phyloP scores from a whole-genome alignment of 1,140 invertebrate species.

The Halictus rubicundus region DNA sequence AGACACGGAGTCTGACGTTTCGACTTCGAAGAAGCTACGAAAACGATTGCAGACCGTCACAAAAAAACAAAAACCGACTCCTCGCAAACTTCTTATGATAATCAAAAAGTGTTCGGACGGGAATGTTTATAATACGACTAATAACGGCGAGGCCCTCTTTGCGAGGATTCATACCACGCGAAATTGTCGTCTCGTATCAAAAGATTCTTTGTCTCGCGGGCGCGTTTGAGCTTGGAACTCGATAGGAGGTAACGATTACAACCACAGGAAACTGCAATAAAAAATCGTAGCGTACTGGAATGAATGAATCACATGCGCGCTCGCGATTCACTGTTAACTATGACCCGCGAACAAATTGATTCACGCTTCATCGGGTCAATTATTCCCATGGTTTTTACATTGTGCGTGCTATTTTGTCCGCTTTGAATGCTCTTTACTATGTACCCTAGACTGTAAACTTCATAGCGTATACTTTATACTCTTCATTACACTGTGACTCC shows the following conservation, averaged over 20 bases:
- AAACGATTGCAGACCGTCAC: background rate
- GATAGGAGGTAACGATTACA: conserved; percentile 30
- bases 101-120: background rate
- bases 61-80: background rate
- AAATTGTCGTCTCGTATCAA: conserved; percentile 25
- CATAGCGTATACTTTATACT: too few relatives aligned
- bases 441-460: too few relatives aligned
- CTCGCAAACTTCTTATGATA: background rate
- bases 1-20: too few relatives aligned
- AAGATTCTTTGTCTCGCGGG: conserved; percentile 30
- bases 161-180: background rate
- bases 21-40: background rate
- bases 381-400: too few relatives aligned
- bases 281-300: conserved; percentile 6
- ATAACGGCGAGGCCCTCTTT: background rate
- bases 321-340: background rate
- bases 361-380: background rate
- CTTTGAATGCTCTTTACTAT: too few relatives aligned
- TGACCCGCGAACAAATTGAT: background rate
- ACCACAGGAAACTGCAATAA: conserved; percentile 4
- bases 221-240: background rate
- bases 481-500: too few relatives aligned
- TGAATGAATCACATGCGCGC: conserved; percentile 10
- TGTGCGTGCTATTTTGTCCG: too few relatives aligned
- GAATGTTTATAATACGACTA: background rate